Evolutionary conservation across 2,797 vertebrate species (phyloP).

Genomic region (Leptoclinus maculatus): DNA sequence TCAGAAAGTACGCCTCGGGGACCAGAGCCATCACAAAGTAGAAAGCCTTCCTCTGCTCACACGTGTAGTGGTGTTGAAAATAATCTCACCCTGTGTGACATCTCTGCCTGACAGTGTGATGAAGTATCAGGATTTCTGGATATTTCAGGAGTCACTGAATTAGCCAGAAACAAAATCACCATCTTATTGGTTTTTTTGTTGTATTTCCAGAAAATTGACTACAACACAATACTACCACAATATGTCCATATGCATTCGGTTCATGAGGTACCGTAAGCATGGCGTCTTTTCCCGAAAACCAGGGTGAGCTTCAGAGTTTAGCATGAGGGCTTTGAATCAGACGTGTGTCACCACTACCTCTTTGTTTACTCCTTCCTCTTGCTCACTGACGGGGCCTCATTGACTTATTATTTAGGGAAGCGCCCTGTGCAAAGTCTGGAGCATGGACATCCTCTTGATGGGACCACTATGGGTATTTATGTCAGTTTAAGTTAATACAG

Average conservation of each 20-base stretch:
- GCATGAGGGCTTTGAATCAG: constrained; percentile 4
- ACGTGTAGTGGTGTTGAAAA: constrained; percentile 14
- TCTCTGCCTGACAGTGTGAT: constrained; percentile 1
- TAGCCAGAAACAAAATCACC: too few relatives aligned
- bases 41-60: constrained; percentile 15
- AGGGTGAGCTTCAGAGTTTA: not conserved
- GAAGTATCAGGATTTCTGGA: too few relatives aligned
- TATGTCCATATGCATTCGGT: too few relatives aligned
- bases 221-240: too few relatives aligned
- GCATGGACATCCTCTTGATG: not conserved
- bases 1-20: constrained; percentile 13
- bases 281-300: not conserved
- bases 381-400: not conserved
- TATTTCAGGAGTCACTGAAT: too few relatives aligned
- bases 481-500: not conserved
- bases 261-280: too few relatives aligned
- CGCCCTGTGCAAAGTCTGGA: not conserved
- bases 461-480: not conserved
- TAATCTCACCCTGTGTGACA: constrained; percentile 18
- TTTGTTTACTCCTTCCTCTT: constrained; percentile 33
- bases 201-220: too few relatives aligned
- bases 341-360: constrained; percentile 15
- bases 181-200: too few relatives aligned
- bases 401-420: not conserved
- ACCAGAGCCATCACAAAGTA: constrained; percentile 16